Percentiles rank a stretch among this genome's conserved stretches.
phyloP scores from a whole-genome alignment of 2,888 invertebrate genomes.

The Pterostichus niger region DNA sequence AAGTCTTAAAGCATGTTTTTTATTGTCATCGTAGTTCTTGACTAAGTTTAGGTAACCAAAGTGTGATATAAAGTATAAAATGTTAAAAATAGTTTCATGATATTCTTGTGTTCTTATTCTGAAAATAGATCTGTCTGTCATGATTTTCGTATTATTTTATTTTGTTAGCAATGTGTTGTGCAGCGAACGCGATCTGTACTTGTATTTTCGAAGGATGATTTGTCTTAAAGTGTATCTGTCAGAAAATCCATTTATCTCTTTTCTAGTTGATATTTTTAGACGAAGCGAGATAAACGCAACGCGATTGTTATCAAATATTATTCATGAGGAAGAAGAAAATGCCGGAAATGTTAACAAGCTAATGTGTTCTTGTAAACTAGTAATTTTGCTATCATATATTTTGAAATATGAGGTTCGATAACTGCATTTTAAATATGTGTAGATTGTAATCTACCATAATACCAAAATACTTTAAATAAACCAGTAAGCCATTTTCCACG shows the following conservation, averaged over 20 bases:
- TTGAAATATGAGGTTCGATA: slow-evolving; percentile 42
- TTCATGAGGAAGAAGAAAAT: slow-evolving; percentile 19
- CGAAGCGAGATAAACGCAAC: slow-evolving; percentile 27
- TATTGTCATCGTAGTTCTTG: no score
- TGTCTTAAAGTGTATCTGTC: slow-evolving; percentile 55
- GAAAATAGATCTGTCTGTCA: slow-evolving; percentile 29
- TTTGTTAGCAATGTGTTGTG: slow-evolving; percentile 33
- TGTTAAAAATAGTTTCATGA: no score
- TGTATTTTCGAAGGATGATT: slow-evolving; percentile 49
- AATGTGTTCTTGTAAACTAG: slow-evolving; percentile 11
- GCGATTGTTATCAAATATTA: slow-evolving; percentile 16
- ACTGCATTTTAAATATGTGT: slow-evolving; percentile 38
- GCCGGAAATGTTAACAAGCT: slow-evolving; percentile 48
- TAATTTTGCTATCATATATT: slow-evolving; percentile 35
- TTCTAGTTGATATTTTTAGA: slow-evolving; percentile 50
- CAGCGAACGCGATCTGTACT: slow-evolving; percentile 7
- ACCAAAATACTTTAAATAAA: slow-evolving; percentile 36
- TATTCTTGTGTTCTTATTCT: neutral
- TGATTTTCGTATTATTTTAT: slow-evolving; percentile 36
- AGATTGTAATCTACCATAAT: slow-evolving; percentile 39
- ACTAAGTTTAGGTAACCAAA: no score
- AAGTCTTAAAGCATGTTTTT: no score
- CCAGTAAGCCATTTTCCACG: slow-evolving; percentile 10
- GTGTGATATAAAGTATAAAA: no score
- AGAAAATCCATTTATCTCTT: slow-evolving; percentile 48